Evolutionary conservation across 2,888 invertebrate species (phyloP).

Genomic region (Sarcophaga carnaria): DNA sequence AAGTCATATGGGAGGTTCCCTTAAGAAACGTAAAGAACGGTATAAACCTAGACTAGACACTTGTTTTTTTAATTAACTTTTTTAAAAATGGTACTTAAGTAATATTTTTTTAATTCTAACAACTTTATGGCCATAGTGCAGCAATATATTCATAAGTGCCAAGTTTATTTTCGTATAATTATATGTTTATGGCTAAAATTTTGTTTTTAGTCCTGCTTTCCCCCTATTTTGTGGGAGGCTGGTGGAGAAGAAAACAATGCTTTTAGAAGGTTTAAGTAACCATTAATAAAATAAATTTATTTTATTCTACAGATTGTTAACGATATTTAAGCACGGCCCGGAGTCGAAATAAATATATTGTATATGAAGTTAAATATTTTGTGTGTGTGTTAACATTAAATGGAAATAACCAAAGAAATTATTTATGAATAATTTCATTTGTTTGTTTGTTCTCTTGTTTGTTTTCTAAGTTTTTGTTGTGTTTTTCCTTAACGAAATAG

Average conservation of each 20-base stretch:
- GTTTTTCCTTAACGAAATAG: slow-evolving; percentile 9
- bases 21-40: no score
- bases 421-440: no score
- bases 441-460: no score
- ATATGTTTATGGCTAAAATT: slow-evolving; percentile 5
- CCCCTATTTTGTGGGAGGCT: not conserved
- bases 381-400: not conserved
- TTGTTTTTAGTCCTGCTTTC: not conserved
- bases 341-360: not conserved
- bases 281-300: slow-evolving; percentile 49
- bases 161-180: slow-evolving; percentile 21
- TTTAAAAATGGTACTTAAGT: no score
- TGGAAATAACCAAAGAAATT: no score
- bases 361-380: not conserved
- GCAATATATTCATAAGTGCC: slow-evolving; percentile 29
- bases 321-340: slow-evolving; percentile 17
- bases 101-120: not conserved
- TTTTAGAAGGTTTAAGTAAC: slow-evolving; percentile 35
- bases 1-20: no score
- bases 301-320: slow-evolving; percentile 1
- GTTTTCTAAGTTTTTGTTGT: no score
- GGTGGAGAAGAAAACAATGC: not conserved
- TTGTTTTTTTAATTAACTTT: no score
- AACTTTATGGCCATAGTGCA: not conserved
- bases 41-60: no score